Conservation (phyloP, 2,113 vertebrate genomes). For the Herpetotheres cachinnans region DNA sequence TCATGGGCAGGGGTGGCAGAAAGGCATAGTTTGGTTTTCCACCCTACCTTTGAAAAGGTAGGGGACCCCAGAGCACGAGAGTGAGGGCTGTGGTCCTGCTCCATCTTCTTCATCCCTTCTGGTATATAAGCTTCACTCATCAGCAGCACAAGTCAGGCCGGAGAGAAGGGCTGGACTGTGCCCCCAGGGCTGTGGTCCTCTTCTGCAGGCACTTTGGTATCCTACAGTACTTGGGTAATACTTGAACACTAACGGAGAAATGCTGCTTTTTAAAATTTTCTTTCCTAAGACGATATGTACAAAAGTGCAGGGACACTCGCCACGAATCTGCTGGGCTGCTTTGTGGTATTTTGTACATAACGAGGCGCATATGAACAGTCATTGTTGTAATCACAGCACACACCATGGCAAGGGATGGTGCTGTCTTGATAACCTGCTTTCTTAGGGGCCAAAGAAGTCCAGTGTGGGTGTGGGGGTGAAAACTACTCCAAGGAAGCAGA, state of each 20-base stretch:
- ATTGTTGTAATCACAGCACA: neutral
- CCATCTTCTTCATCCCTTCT: neutral
- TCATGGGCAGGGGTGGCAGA: neutral
- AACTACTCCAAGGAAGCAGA: neutral
- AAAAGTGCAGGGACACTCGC: neutral
- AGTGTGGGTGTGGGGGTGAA: neutral
- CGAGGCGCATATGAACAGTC: neutral
- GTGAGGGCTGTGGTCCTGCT: neutral
- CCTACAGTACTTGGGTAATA: neutral
- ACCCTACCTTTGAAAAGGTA: neutral
- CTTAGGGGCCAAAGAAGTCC: neutral
- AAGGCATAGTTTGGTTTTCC: neutral
- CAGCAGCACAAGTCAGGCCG: neutral
- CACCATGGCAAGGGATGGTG: neutral
- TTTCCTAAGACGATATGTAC: neutral
- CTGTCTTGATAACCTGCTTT: neutral
- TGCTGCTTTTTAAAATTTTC: neutral
- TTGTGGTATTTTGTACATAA: neutral
- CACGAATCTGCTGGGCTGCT: neutral
- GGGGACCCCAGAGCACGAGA: neutral
- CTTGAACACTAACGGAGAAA: neutral
- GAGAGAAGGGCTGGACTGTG: neutral
- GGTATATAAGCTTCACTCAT: neutral
- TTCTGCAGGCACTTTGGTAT: neutral
- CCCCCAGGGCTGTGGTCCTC: neutral